A percentile compares a stretch with the other conserved stretches of the same genome.
These are phyloP conservation scores for Bettongia penicillata DNA, from an alignment of 2,113 vertebrate species.

Conservation along the genomic window DNA sequence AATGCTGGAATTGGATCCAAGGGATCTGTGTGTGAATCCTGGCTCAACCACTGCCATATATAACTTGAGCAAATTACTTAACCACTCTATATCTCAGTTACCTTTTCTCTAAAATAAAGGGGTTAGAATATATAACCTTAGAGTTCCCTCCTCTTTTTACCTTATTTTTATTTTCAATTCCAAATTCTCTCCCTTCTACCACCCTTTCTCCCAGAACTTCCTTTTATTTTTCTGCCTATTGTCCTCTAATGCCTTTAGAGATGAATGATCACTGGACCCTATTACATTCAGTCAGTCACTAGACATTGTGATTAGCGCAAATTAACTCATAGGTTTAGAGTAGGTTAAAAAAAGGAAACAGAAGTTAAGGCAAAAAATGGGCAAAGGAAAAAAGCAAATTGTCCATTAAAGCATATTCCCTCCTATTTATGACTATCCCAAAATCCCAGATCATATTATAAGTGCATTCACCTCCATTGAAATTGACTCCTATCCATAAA, in stretches of 20 bases:
- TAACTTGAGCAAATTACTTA: background rate
- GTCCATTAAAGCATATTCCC: background rate
- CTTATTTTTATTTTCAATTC: background rate
- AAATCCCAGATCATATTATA: background rate
- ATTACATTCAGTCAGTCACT: background rate
- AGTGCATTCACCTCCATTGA: background rate
- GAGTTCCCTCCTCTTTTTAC: background rate
- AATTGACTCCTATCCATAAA: background rate
- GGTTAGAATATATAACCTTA: background rate
- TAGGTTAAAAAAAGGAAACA: background rate
- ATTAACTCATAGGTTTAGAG: accelerated
- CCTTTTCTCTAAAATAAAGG: background rate
- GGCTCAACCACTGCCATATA: background rate
- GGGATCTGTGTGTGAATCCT: background rate
- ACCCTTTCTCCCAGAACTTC: no score
- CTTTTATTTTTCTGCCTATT: background rate
- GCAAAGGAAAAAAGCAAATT: background rate
- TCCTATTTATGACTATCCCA: background rate
- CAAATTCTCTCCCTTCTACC: background rate
- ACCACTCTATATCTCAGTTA: background rate
- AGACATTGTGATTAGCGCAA: background rate
- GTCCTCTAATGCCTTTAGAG: no score
- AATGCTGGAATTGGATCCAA: background rate
- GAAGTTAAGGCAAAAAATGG: background rate
- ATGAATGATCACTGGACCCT: background rate